Base-by-base conservation (phyloP, 2,888 invertebrate genomes). In the Leucozona laternaria region DNA sequence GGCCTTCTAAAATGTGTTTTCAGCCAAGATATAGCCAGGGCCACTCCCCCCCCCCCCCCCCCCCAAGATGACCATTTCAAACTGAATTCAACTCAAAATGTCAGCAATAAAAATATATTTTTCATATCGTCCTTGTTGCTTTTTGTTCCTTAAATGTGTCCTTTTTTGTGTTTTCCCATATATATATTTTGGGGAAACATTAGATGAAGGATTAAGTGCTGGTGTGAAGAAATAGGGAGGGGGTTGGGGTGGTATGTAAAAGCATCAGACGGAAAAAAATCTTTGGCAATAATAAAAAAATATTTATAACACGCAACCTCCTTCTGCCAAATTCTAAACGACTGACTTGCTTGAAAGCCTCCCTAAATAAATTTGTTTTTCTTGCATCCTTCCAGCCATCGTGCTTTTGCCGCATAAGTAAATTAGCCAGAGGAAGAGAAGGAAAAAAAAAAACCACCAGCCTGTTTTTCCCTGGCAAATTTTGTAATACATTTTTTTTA, bases 261-360 rank as follows among this genome's bases (percentile, higher is more conserved):
- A 58, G 53, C 15, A 37, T 7, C 28, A 31, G 43, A 43, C 43
- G 55, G 37, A 71, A 37, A 20, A 55, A 66, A 40, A 76, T 81
- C 78, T 70, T 81, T 82, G 86, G 86, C 82, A 86, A 79, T 79
- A 82, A 82, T 76, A 79, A 64, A 64, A 53, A 68, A 80, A 81
- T 86, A 81, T 86, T 82, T 86, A 86, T 82, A 86, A 86, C 75
- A 86, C 81, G 81, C 86, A 86, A 66, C 82, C 73, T 82, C 71
- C 78, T 75, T 76, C 71, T 86, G 86, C 70, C 82, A 86, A 75
- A 50, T 75, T 60, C 48, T 86, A 66, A 82, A 71, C 28, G 53
- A 8, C 78, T 62, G 79, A 40, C 79, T 82, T 82, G 64, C 78
- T 82, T 82, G 70, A 80, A 79, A 79, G 84, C 73, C 66, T 57